Percentiles rank a stretch among this genome's conserved stretches.
phyloP scores from a whole-genome alignment of 1,140 invertebrate species.

The Drepana arcuata region DNA sequence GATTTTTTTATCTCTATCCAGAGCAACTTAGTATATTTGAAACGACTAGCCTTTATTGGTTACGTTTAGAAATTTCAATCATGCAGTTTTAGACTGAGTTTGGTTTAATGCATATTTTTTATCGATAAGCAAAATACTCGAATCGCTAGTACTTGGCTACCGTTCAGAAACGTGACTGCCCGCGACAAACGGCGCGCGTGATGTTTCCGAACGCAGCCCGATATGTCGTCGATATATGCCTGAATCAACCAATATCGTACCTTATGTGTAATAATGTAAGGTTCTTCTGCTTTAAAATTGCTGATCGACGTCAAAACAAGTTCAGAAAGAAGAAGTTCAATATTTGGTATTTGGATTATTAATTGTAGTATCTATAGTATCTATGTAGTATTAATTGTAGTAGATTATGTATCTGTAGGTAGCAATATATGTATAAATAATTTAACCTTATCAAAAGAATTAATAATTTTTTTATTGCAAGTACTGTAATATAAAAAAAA shows the following conservation, averaged over 20 bases:
- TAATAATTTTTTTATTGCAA: too few species aligned
- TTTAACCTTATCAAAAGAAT: too few species aligned
- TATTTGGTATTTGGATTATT: neutral
- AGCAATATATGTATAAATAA: too few species aligned
- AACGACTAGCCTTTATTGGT: too few species aligned
- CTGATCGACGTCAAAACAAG: neutral
- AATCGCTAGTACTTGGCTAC: constrained; percentile 39
- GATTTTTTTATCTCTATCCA: constrained; percentile 12
- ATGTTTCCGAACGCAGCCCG: constrained; percentile 39
- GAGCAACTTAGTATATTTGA: too few species aligned
- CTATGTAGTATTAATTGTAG: neutral
- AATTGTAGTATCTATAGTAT: neutral
- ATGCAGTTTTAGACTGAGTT: too few species aligned
- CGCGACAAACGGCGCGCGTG: constrained; percentile 57
- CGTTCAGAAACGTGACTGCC: constrained; percentile 51
- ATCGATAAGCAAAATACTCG: constrained; percentile 14
- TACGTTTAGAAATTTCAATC: too few species aligned
- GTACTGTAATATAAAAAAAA: too few species aligned
- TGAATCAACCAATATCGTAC: too few species aligned
- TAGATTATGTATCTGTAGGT: neutral
- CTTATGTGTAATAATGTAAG: too few species aligned
- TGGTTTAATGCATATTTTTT: too few species aligned
- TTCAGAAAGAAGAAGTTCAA: neutral
- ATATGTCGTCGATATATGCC: constrained; percentile 37
- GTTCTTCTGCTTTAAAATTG: neutral